phyloP scores from a whole-genome alignment of 2,113 vertebrate species.

The Serinus canaria region DNA sequence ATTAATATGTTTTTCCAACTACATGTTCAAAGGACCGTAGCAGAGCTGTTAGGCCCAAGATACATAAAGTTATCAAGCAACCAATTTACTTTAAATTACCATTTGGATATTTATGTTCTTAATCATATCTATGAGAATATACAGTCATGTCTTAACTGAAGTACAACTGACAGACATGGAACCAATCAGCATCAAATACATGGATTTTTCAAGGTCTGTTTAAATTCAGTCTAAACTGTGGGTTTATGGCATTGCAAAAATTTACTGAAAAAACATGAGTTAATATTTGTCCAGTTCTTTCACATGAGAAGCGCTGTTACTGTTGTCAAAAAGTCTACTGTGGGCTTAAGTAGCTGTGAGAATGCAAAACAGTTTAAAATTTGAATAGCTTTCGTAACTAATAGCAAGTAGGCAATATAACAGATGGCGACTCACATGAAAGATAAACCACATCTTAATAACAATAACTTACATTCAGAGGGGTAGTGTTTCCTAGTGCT shows the following conservation, averaged over 20 bases:
- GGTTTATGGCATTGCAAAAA: constrained; percentile 62
- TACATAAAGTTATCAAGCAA: constrained; percentile 9
- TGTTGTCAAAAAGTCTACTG: constrained; percentile 63
- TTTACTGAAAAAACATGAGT: constrained; percentile 55
- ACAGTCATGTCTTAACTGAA: background rate
- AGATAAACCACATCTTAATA: constrained; percentile 41
- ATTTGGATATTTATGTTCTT: constrained; percentile 29
- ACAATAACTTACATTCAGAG: constrained; percentile 47
- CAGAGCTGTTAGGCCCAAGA: constrained; percentile 5
- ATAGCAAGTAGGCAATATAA: constrained; percentile 48
- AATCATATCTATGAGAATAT: background rate
- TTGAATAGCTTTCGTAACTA: constrained; percentile 62
- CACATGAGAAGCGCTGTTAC: constrained; percentile 22
- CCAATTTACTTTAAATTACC: constrained; percentile 42
- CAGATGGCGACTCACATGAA: constrained; percentile 32
- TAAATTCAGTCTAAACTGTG: constrained; percentile 29
- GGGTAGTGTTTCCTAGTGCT: background rate
- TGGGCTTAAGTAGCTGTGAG: constrained; percentile 39
- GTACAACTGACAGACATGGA: background rate
- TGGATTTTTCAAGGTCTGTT: constrained; percentile 31
- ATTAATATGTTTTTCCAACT: background rate
- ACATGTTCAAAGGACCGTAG: background rate
- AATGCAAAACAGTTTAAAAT: constrained; percentile 57
- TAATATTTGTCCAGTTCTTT: constrained; percentile 59
- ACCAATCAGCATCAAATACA: background rate